These are phyloP conservation scores for Melinaea menophilus DNA, from an alignment of 2,888 invertebrate species.

Conservation along the genomic window DNA sequence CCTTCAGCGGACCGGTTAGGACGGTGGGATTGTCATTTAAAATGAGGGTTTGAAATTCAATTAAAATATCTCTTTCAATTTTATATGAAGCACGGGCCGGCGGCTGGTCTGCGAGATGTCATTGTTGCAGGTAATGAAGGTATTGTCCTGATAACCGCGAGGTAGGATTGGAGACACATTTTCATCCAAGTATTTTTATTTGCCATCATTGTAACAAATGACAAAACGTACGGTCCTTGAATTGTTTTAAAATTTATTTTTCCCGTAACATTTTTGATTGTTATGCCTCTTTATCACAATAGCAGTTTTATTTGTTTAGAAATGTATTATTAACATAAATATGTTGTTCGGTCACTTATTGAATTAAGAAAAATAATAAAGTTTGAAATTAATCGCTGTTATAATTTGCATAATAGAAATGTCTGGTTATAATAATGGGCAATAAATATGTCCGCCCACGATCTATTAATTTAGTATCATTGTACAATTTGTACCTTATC, in stretches of 20 bases:
- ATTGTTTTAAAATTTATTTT: slow-evolving; percentile 1
- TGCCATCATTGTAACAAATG: slow-evolving; percentile 45
- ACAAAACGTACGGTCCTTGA: slow-evolving; percentile 17
- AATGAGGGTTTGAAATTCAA: slow-evolving; percentile 41
- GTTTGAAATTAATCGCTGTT: neutral
- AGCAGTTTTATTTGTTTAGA: neutral
- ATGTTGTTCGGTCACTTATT: slow-evolving; percentile 17
- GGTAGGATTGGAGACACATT: slow-evolving; percentile 62
- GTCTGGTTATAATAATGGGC: slow-evolving; percentile 16
- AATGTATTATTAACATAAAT: slow-evolving; percentile 19
- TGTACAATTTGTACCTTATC: neutral
- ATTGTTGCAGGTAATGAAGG: slow-evolving; percentile 67
- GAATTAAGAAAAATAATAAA: slow-evolving; percentile 16
- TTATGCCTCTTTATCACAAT: neutral
- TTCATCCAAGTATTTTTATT: slow-evolving; percentile 58
- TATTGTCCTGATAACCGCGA: slow-evolving; percentile 57
- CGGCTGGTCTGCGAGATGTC: slow-evolving; percentile 48
- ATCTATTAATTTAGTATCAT: neutral
- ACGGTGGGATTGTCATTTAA: slow-evolving; percentile 31
- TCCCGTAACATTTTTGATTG: neutral
- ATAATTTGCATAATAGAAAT: slow-evolving; percentile 16
- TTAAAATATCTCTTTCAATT: slow-evolving; percentile 49
- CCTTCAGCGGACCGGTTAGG: slow-evolving; percentile 46
- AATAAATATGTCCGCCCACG: slow-evolving; percentile 13
- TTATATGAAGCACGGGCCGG: slow-evolving; percentile 39